phyloP scores from a whole-genome alignment of 1,140 invertebrate genomes.

The Nasonia longicornis region DNA sequence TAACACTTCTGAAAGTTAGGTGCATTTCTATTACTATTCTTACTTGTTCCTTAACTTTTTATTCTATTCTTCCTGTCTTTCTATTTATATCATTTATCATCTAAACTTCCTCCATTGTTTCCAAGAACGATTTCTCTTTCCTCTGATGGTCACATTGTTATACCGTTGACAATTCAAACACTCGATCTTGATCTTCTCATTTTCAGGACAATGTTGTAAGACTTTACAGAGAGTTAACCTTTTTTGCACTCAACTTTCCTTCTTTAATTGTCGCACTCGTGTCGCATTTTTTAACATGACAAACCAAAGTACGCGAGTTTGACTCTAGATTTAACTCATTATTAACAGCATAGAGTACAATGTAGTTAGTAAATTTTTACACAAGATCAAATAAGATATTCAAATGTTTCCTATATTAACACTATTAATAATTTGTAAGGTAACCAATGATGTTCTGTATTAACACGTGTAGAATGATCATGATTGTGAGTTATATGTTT shows the following conservation, averaged over 20 bases:
- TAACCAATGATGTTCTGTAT: not conserved
- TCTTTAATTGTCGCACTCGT: not conserved
- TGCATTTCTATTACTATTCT: not conserved
- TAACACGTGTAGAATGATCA: not conserved
- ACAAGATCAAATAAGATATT: not conserved
- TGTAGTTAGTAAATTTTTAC: slow-evolving; percentile 9
- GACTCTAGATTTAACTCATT: not conserved
- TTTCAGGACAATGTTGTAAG: slow-evolving; percentile 12
- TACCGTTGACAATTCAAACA: not conserved
- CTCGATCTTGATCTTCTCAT: slow-evolving; percentile 21
- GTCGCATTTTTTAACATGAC: not conserved
- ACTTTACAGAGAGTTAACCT: not conserved
- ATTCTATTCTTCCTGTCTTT: not conserved
- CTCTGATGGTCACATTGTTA: not conserved
- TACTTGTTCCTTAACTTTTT: not conserved
- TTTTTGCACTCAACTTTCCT: not conserved
- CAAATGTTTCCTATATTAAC: slow-evolving; percentile 26
- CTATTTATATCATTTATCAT: not conserved
- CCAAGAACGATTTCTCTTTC: not conserved
- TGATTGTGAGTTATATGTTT: not conserved
- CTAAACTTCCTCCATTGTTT: not conserved
- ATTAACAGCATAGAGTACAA: slow-evolving; percentile 32
- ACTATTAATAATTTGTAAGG: slow-evolving; percentile 9
- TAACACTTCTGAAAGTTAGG: too few species aligned
- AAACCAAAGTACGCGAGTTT: slow-evolving; percentile 30